Evolutionary conservation across 23 tunicate genomes (phyloP).

Genomic region (Styela clava): DNA sequence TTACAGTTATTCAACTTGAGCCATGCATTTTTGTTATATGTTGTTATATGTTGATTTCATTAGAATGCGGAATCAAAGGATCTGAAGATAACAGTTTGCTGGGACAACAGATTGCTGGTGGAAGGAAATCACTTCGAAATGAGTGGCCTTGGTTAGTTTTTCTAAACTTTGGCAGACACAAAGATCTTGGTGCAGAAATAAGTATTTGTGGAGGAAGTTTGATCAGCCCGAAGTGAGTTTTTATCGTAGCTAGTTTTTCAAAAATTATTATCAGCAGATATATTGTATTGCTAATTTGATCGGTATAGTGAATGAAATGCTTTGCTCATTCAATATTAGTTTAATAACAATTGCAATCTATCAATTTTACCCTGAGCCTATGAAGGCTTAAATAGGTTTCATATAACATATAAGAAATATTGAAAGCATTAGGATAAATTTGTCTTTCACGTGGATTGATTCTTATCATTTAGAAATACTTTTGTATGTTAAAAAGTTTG

Average conservation of each 20-base stretch:
- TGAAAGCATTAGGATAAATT: no score
- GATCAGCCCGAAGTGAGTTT: constrained; percentile 32
- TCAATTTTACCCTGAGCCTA: no score
- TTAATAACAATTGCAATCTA: no score
- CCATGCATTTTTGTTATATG: no score
- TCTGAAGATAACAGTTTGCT: constrained; percentile 11
- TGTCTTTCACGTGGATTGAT: no score
- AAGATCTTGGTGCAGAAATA: background rate
- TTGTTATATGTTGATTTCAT: background rate
- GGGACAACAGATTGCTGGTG: constrained; percentile 22
- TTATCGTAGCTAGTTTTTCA: background rate
- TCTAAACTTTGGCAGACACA: background rate
- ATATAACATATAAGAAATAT: no score
- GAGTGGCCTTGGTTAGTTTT: constrained; percentile 53
- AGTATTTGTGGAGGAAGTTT: constrained; percentile 34
- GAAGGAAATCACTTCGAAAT: background rate
- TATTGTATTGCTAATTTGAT: background rate
- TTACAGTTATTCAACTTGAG: no score
- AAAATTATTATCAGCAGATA: background rate
- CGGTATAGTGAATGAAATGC: no score
- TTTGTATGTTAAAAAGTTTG: no score
- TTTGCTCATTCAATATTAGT: no score
- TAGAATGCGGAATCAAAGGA: constrained; percentile 50
- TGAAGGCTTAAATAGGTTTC: no score
- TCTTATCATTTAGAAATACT: no score